Base-by-base conservation (phyloP, 2,113 vertebrate genomes). In the Labrus mixtus region DNA sequence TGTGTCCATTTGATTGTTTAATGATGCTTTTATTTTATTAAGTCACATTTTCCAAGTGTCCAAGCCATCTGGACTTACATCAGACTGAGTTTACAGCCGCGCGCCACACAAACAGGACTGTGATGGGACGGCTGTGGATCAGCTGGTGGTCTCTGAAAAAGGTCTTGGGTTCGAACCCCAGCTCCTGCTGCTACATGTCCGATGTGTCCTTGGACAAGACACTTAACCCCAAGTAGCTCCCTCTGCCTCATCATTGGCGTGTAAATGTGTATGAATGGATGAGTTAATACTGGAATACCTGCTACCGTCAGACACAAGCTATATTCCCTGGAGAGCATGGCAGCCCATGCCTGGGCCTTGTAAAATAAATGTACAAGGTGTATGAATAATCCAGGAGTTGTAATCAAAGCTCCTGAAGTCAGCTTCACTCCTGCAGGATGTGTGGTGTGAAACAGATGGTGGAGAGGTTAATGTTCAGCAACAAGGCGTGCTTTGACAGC, bases 391-490 rank as follows among this genome's bases (percentile, higher is more conserved):
- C 81, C 74, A 79, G 12, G 56, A 78, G 79, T 74, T 87, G 78
- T 84, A 84, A 89, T 90, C 79, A 90, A 82, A 85, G 80, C 51
- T 55, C 59, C 58, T 79, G 60, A 80, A 78, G 78, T 78, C 82
- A 58, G 68, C 41, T 71, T 60, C 65, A 46, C 60, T 60, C 76
- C 81, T 79, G 88, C 65, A 79, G 73, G 64, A 51, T 17, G 22
- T 13, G 37, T 20, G 9, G 54, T 57, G 61, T 79, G 79, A 84
- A 87, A 74, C 88, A 93, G 85, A 91, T 83, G 85, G 84, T 74
- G 60, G 60, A 81, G 79, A 90, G 90, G 90, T 91, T 93, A 79
- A 88, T 83, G 72, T 73, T 84, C 74, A 59, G 68, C 71, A 86
- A 66, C 63, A 72, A 73, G 59, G 62, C 50, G 22, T 8, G 22